A percentile compares a stretch with the other conserved stretches of the same genome.
These are phyloP conservation scores for Cataglyphis cursor DNA, from an alignment of 2,888 invertebrate species.

Conservation along the genomic window DNA sequence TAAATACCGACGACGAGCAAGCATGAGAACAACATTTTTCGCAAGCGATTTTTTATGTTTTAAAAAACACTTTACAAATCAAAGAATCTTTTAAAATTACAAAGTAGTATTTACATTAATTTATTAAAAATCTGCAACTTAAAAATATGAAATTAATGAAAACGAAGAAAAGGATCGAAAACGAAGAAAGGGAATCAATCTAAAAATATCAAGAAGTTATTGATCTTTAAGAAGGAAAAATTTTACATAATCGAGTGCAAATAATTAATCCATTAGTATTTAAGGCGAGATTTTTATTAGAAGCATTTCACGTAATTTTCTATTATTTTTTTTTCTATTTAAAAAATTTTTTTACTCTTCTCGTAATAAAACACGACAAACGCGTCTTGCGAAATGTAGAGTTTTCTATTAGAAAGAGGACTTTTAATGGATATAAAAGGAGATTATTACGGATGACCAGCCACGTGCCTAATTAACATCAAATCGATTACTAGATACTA, in stretches of 20 bases:
- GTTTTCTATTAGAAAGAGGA: background rate
- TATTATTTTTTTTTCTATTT: background rate
- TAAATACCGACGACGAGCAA: background rate
- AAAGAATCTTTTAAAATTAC: background rate
- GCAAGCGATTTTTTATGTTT: background rate
- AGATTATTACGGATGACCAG: background rate
- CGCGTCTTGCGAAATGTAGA: background rate
- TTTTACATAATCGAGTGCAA: background rate
- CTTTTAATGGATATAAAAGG: background rate
- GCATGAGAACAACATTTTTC: background rate
- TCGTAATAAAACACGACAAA: background rate
- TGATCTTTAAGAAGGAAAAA: background rate
- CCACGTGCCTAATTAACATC: background rate
- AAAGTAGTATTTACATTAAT: background rate
- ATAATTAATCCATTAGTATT: background rate
- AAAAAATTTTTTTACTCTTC: background rate
- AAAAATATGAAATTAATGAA: background rate
- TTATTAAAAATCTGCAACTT: background rate
- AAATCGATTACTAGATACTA: conserved; percentile 55
- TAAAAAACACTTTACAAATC: background rate
- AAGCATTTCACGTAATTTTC: background rate
- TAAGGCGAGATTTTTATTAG: background rate
- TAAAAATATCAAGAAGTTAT: background rate
- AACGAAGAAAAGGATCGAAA: background rate
- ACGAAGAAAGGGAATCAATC: background rate